A percentile compares a stretch with the other conserved stretches of the same genome.
These are phyloP conservation scores for Cerastoderma edule DNA, from an alignment of 2,888 invertebrate genomes.

Conservation along the genomic window DNA sequence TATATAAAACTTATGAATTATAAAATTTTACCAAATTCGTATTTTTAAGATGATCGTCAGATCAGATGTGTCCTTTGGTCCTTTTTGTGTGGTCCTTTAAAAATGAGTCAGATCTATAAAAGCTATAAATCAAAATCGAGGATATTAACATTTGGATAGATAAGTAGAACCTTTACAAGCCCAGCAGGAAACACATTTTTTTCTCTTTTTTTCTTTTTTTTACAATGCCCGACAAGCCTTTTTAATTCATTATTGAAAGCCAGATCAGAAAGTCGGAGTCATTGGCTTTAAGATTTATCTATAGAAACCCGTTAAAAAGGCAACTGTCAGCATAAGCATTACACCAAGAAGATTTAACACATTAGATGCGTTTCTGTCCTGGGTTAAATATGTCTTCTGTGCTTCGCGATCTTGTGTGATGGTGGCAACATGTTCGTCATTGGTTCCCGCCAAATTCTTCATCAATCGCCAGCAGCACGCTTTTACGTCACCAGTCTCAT, in stretches of 20 bases:
- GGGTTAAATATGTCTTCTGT: neutral
- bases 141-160: neutral
- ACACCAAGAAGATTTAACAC: constrained; percentile 1
- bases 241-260: neutral
- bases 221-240: neutral
- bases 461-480: neutral
- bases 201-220: neutral
- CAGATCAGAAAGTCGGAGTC: too few species aligned
- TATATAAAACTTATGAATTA: too few species aligned
- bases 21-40: too few species aligned
- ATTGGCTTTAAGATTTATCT: neutral
- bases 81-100: too few species aligned
- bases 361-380: neutral
- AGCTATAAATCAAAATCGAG: neutral
- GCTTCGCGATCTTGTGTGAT: neutral
- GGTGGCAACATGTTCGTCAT: neutral
- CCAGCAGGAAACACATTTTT: neutral
- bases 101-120: too few species aligned
- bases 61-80: too few species aligned
- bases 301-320: constrained; percentile 8
- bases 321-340: neutral
- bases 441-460: neutral
- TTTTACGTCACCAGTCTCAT: neutral
- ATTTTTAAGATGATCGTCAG: too few species aligned
- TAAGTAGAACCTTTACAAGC: neutral